phyloP scores from a whole-genome alignment of 1,140 invertebrate species.

The Polypedilum vanderplanki region DNA sequence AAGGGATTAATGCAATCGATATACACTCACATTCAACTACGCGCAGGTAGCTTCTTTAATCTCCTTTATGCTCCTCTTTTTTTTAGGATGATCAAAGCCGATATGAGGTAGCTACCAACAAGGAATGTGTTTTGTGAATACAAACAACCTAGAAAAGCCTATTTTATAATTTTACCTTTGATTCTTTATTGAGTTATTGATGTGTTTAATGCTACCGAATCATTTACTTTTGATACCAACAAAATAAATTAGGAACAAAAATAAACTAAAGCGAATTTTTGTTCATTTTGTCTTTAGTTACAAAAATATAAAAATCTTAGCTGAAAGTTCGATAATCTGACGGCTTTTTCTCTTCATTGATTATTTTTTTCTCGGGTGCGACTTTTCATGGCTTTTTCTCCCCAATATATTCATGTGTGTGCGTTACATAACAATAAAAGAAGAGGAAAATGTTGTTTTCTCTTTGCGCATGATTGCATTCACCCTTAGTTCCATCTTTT shows the following conservation, averaged over 20 bases:
- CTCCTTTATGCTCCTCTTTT: not conserved
- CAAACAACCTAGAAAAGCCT: not conserved
- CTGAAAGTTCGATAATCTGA: not conserved
- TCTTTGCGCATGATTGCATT: conserved; percentile 24
- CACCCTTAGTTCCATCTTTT: conserved; percentile 22
- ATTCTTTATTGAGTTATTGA: conserved; percentile 13
- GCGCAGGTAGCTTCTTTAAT: not conserved
- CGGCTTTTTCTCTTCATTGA: conserved; percentile 11
- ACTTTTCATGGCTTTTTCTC: conserved; percentile 21
- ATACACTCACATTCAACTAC: not conserved
- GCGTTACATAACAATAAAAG: conserved; percentile 21
- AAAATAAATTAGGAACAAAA: no score
- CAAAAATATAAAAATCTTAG: not conserved
- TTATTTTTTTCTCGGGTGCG: conserved; percentile 18
- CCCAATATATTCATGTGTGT: not conserved
- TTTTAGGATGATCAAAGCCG: not conserved
- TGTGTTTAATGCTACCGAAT: not conserved
- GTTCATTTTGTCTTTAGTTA: no score
- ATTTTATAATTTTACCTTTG: conserved; percentile 2
- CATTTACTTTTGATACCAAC: not conserved
- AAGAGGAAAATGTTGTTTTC: not conserved
- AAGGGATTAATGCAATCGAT: conserved; percentile 17
- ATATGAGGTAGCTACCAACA: not conserved
- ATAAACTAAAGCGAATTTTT: no score
- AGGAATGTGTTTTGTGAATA: no score